Percentiles rank a stretch among this genome's conserved stretches.
Conservation (phyloP, 2,113 vertebrate species). For the Caranx melampygus region DNA sequence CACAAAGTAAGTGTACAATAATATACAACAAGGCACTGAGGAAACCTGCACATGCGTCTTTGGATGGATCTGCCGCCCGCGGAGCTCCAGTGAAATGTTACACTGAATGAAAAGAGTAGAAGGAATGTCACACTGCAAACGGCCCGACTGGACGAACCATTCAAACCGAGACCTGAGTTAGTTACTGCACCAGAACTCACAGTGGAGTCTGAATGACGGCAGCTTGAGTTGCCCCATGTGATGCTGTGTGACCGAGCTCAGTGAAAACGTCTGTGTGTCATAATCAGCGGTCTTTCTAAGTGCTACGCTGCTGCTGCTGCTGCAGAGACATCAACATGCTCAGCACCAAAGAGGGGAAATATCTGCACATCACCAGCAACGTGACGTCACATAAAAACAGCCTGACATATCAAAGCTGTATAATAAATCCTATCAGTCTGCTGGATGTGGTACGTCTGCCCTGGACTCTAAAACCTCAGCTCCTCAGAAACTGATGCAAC, state of each 20-base stretch:
- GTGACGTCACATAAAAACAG: too few species aligned
- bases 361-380: neutral
- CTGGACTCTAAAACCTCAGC: too few species aligned
- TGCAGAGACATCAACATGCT: neutral
- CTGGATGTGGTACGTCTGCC: neutral
- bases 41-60: conserved; percentile 69
- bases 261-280: neutral
- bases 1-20: conserved; percentile 62
- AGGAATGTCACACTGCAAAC: conserved; percentile 49
- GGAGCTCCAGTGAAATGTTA: conserved; percentile 84
- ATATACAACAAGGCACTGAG: conserved; percentile 81
- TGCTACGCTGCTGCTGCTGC: too few species aligned
- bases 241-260: neutral
- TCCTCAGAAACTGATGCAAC: too few species aligned
- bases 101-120: neutral
- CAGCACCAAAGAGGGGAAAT: too few species aligned
- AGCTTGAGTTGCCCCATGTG: neutral
- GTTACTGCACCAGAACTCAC: neutral
- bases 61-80: conserved; percentile 90
- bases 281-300: too few species aligned
- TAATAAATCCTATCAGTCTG: neutral
- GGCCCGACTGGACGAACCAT: neutral
- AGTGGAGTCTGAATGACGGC: neutral
- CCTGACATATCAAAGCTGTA: too few species aligned
- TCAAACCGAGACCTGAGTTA: neutral